phyloP scores from a whole-genome alignment of 2,113 vertebrate species.

The Apeltes quadracus region DNA sequence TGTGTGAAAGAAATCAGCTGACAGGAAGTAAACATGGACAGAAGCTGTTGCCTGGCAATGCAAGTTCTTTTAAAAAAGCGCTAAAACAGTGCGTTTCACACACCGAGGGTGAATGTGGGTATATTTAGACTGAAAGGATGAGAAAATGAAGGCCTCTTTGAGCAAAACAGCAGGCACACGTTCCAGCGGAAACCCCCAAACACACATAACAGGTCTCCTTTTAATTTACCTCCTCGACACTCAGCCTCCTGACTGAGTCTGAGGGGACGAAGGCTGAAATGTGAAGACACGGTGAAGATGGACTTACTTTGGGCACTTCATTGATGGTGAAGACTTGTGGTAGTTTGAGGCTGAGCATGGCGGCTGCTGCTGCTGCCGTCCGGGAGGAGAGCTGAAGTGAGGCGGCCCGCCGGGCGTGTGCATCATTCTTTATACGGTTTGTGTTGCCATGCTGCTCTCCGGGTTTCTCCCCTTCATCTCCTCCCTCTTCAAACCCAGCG shows the following conservation, averaged over 20 bases:
- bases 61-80: neutral
- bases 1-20: neutral
- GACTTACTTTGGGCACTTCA: slow-evolving; percentile 92
- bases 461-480: slow-evolving; percentile 48
- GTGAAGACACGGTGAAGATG: slow-evolving; percentile 14
- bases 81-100: neutral
- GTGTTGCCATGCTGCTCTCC: slow-evolving; percentile 61
- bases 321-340: slow-evolving; percentile 86
- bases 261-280: neutral
- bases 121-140: neutral
- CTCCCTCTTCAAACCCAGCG: slow-evolving; percentile 50
- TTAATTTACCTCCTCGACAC: neutral
- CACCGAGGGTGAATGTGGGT: neutral
- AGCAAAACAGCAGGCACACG: neutral
- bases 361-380: slow-evolving; percentile 26
- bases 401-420: slow-evolving; percentile 14
- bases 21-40: neutral
- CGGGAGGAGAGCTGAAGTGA: slow-evolving; percentile 27
- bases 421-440: slow-evolving; percentile 41
- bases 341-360: slow-evolving; percentile 86
- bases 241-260: neutral
- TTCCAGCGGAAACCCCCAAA: neutral
- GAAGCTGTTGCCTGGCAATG: neutral
- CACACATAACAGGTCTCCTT: neutral
- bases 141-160: neutral